Percentiles rank a stretch among this genome's conserved stretches.
Conservation (phyloP, 1,140 invertebrate genomes). For the Hesperophylax magnus region DNA sequence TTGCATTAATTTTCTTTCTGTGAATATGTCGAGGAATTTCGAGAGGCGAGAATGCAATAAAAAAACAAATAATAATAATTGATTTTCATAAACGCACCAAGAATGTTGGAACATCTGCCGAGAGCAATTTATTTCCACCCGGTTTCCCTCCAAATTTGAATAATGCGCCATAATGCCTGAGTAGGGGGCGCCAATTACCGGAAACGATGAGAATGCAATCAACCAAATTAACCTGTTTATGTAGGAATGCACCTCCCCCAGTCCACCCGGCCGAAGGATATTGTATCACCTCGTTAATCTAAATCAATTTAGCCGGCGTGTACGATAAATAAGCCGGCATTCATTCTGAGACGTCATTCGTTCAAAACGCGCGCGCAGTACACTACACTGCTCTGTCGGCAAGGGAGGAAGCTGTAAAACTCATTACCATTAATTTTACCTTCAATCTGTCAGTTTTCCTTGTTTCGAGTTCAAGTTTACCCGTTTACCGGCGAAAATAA, state of each 20-base stretch:
- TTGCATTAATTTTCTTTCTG: too few relatives aligned
- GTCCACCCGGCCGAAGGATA: background rate
- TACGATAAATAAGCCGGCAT: slow-evolving; percentile 15
- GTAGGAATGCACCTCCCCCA: background rate
- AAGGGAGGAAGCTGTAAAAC: background rate
- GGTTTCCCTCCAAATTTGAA: too few relatives aligned
- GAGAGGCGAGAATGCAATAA: too few relatives aligned
- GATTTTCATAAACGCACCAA: too few relatives aligned
- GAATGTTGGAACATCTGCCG: too few relatives aligned
- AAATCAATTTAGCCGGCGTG: slow-evolving; percentile 22
- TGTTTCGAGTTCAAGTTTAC: background rate
- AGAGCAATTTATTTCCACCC: too few relatives aligned
- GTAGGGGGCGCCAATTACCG: background rate
- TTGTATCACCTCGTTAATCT: slow-evolving; percentile 7
- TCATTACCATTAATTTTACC: background rate
- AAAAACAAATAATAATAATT: too few relatives aligned
- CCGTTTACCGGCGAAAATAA: slow-evolving; percentile 7
- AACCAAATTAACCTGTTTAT: background rate
- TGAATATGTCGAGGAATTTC: too few relatives aligned
- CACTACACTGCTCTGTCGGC: background rate
- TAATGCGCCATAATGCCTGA: too few relatives aligned
- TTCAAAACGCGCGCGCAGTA: slow-evolving; percentile 6
- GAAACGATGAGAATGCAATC: background rate
- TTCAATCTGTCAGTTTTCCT: background rate
- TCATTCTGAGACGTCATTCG: background rate